Evolutionary conservation across 2,113 vertebrate genomes (phyloP), one percentile per base, ranked within the genome.

Genomic region (Lathamus discolor): DNA sequence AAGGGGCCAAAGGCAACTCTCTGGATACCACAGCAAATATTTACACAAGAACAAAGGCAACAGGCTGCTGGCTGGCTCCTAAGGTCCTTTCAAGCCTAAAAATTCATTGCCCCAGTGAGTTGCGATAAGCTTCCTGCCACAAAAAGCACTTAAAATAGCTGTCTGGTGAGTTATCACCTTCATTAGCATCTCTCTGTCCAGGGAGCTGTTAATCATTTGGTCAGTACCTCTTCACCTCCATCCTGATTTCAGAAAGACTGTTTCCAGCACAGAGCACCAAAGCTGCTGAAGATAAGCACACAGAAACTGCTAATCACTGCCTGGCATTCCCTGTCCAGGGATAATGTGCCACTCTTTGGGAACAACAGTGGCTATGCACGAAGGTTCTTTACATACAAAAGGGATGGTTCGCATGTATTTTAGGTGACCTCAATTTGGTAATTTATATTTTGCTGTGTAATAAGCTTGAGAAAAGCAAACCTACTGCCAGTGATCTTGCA

Each of bases 61-160:
- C 13, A 18, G 79, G 37, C 86, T 73, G 66, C 83, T 48, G 46
- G 72, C 83, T 52, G 46, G 72, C 88, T 90, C 84, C 57, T 39
- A 28, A 3, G 0, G 8, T 25, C 63, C 75, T 73, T 76, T 52
- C 80, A 70, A 86, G 46, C 79, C 55, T 63, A 13, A 51, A 57
- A 57, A 52, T 41, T 68, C 29, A 8, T 33, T 29, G 44, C 22
- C 54, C 16, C n/a, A n/a, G 27, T 12, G 28, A 70, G 77, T 39
- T 37, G 4, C 0, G 0, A 57, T 29, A 31, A 76, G 44, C 19
- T n/a, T n/a, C 35, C 43, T 64, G 51, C 39, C 17, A 29, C 39
- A 43, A 70, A 66, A 73, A 70, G n/a, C 72, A 55, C 74, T 93
- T 59, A 62, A 73, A 80, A 87, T 68, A 79, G 70, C 29, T 57